Evolutionary conservation across 2,888 invertebrate species (phyloP), one percentile per base, ranked within the genome.

Genomic region (Syrphus vitripennis): DNA sequence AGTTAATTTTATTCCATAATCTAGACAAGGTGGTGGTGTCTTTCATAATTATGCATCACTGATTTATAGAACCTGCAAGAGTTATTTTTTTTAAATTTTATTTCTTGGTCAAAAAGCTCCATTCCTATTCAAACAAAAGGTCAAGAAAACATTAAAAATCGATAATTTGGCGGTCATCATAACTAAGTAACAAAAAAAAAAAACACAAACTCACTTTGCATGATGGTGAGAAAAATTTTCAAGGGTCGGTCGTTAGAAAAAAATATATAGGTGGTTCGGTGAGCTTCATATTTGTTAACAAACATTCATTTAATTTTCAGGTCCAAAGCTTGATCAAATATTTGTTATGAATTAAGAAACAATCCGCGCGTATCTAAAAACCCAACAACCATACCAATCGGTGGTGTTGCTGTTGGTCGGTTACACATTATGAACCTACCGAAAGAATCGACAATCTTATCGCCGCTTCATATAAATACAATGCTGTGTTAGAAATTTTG

Each of bases 331-430:
- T 77, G 29, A 63, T 40, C 72, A 77, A 84, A 84, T 84, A 84
- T 84, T 84, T 84, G 84, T 48, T 76, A 72, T 69, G 72, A 84
- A 84, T 81, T 84, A 84, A 84, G 76, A 84, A 61, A 80, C 80
- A 75, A 72, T 67, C 24, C 24, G 59, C 75, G 71, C 9, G 48
- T 61, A 74, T 50, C 19, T 48, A 5, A 31, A 77, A 76, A 81
- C 53, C 72, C 76, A 81, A 84, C 76, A 80, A 81, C 61, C 80
- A 59, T 76, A 80, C 74, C 79, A 53, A 29, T 26, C 9, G 61
- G 26, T 16, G 3, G 1, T n/a, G 16, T 2, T 45, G 45, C 40
- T 59, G 45, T 31, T 61, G 55, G 34, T 59, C 45, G 72, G 69
- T 84, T 84, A 81, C 81, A 84, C 81, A 84, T 77, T 67, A 84